Conservation (phyloP, 1,140 invertebrate genomes). For the Neodiprion virginianus region DNA sequence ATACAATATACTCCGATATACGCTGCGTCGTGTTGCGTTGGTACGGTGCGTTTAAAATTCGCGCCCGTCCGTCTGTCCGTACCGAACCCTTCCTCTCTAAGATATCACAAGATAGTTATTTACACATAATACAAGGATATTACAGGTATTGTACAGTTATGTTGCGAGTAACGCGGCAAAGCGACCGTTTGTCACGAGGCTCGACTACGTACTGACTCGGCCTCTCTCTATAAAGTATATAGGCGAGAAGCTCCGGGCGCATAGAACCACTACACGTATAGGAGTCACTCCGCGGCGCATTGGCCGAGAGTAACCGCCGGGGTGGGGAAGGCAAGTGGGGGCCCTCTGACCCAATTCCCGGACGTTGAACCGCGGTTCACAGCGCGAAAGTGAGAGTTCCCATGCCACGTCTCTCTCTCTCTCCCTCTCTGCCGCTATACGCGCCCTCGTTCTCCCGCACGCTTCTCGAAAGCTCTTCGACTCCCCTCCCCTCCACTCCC, state of each 20-base stretch:
- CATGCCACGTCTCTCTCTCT: constrained; percentile 30
- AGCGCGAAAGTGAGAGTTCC: constrained; percentile 64
- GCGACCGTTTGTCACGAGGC: constrained; percentile 57
- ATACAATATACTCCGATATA: too few relatives aligned
- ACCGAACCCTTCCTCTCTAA: too few relatives aligned
- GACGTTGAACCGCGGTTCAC: constrained; percentile 63
- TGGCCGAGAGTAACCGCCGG: constrained; percentile 50
- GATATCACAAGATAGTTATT: too few relatives aligned
- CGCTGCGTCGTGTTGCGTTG: too few relatives aligned
- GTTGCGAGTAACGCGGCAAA: background rate
- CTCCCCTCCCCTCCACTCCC: constrained; percentile 13
- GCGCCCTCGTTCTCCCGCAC: too few relatives aligned
- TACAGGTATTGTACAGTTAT: too few relatives aligned
- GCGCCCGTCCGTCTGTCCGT: background rate
- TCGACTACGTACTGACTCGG: constrained; percentile 55
- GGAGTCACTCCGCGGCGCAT: constrained; percentile 45
- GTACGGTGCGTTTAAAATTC: background rate
- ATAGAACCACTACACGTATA: too few relatives aligned
- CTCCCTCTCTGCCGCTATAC: constrained; percentile 16
- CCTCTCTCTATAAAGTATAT: constrained; percentile 55
- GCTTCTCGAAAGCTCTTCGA: constrained; percentile 15
- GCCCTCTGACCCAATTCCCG: constrained; percentile 63
- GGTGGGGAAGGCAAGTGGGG: constrained; percentile 48
- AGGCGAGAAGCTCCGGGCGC: constrained; percentile 25
- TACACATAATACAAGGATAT: too few relatives aligned